Conservation (phyloP, 2,888 invertebrate genomes). For the Ditylenchus weischeri region DNA sequence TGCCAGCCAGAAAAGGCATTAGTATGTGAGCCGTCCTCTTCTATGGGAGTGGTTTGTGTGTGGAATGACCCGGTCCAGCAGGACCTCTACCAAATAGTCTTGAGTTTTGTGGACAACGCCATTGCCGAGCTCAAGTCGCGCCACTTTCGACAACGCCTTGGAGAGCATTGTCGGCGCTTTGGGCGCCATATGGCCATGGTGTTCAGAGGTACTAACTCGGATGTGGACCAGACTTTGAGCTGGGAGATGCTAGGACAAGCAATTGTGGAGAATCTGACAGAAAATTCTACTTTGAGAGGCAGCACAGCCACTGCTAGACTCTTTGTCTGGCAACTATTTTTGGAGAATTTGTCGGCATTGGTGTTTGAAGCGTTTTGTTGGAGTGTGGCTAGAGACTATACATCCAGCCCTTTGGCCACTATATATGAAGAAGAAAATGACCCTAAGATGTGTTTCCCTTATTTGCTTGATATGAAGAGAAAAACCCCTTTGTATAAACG, state of each 20-base stretch:
- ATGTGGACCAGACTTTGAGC: slow-evolving; percentile 32
- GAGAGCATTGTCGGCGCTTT: slow-evolving; percentile 27
- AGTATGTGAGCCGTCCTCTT: slow-evolving; percentile 18
- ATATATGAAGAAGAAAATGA: slow-evolving; percentile 31
- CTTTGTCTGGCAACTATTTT: slow-evolving; percentile 35
- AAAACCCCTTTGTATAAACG: not conserved
- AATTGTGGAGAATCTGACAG: slow-evolving; percentile 23
- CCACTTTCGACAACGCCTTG: slow-evolving; percentile 26
- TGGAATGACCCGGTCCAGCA: slow-evolving; percentile 35
- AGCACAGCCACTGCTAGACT: slow-evolving; percentile 25
- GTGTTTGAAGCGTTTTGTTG: slow-evolving; percentile 39
- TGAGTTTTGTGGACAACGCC: slow-evolving; percentile 33
- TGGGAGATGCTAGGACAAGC: slow-evolving; percentile 35
- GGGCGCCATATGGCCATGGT: slow-evolving; percentile 35
- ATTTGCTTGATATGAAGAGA: slow-evolving; percentile 11
- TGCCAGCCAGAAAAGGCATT: slow-evolving; percentile 17
- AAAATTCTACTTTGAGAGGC: not conserved
- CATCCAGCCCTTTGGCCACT: slow-evolving; percentile 30
- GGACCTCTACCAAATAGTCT: slow-evolving; percentile 35
- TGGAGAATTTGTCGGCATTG: slow-evolving; percentile 34
- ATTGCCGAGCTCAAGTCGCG: slow-evolving; percentile 26
- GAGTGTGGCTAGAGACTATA: slow-evolving; percentile 34
- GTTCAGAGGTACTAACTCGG: slow-evolving; percentile 29
- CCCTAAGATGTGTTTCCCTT: slow-evolving; percentile 26
- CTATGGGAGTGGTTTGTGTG: slow-evolving; percentile 18